Conservation (phyloP, 2,113 vertebrate genomes). For the Chrysochloris asiatica region DNA sequence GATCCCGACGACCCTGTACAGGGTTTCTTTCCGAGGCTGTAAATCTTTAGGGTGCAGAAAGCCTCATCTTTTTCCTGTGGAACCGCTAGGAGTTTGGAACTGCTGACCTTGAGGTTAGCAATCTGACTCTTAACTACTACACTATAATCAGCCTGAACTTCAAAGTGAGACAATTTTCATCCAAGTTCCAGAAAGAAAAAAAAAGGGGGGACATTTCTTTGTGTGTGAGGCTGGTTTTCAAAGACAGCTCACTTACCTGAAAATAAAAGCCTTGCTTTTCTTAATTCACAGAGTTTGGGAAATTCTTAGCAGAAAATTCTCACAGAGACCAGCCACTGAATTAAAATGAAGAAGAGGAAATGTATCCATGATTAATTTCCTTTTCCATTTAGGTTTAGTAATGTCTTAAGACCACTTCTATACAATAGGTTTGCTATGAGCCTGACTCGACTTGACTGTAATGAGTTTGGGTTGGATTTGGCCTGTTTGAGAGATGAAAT, state of each 20-base stretch:
- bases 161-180: not conserved
- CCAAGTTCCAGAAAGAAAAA: slow-evolving; percentile 5
- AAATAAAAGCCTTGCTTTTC: not conserved
- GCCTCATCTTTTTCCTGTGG: no score
- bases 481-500: not conserved
- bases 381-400: not conserved
- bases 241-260: slow-evolving; percentile 1
- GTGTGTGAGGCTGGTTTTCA: not conserved
- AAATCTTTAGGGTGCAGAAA: no score
- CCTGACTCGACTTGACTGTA: not conserved
- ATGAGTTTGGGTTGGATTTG: not conserved
- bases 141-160: not conserved
- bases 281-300: not conserved
- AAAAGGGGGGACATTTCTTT: not conserved
- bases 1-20: no score
- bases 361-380: not conserved
- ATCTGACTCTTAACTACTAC: no score
- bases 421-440: not conserved
- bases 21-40: no score
- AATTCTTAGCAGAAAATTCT: slow-evolving; percentile 18
- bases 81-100: no score
- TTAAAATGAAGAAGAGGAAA: not conserved
- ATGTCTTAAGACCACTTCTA: no score
- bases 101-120: no score
- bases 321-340: not conserved